These are phyloP conservation scores for Coluber constrictor DNA, from an alignment of 2,797 vertebrate genomes.

Conservation along the genomic window DNA sequence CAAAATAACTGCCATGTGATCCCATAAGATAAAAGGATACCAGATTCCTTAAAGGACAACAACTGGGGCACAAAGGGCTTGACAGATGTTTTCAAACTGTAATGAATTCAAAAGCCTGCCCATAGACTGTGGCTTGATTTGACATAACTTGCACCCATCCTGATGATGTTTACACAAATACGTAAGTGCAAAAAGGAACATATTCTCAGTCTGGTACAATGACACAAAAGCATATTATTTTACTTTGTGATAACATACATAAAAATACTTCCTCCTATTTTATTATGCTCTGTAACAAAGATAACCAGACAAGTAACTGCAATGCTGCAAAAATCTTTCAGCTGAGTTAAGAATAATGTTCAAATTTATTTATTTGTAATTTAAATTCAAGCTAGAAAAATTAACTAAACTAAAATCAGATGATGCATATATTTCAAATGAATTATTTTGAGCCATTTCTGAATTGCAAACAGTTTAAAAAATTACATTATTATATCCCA, in stretches of 20 bases:
- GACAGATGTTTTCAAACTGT: slow-evolving; percentile 82
- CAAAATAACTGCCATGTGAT: slow-evolving; percentile 86
- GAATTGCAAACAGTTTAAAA: background rate
- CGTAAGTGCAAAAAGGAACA: background rate
- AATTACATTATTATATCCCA: background rate
- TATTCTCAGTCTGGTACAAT: background rate
- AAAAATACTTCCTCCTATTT: background rate
- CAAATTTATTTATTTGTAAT: background rate
- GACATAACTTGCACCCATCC: background rate
- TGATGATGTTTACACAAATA: background rate
- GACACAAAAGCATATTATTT: background rate
- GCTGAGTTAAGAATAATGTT: background rate
- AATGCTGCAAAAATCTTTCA: background rate
- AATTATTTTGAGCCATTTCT: background rate
- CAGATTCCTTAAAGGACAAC: slow-evolving; percentile 86
- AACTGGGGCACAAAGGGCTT: slow-evolving; percentile 81
- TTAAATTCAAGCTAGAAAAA: background rate
- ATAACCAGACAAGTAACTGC: background rate
- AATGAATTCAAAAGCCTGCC: slow-evolving; percentile 30
- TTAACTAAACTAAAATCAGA: background rate
- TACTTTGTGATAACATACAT: background rate
- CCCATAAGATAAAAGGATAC: slow-evolving; percentile 80
- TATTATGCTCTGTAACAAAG: background rate
- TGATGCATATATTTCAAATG: background rate
- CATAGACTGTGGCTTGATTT: background rate